A percentile compares a stretch with the other conserved stretches of the same genome.
Evolutionary conservation across 2,797 vertebrate species (phyloP).

Genomic region (Labroides dimidiatus): DNA sequence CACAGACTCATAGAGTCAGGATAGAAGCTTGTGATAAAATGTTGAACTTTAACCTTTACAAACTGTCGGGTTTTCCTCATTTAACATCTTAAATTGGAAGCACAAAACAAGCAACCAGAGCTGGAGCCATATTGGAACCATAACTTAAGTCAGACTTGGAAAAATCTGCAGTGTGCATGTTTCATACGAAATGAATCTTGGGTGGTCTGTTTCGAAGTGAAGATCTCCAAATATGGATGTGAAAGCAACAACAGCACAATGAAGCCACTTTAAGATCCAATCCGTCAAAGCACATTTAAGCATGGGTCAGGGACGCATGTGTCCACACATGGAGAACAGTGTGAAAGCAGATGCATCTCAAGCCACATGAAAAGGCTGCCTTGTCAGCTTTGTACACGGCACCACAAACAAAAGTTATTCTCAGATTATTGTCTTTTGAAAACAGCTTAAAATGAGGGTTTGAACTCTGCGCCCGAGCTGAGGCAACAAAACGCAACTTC

Average conservation of each 20-base stretch:
- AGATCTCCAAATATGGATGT: conserved; percentile 52
- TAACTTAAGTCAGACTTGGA: not conserved
- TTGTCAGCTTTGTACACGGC: conserved; percentile 30
- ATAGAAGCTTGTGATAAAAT: conserved; percentile 41
- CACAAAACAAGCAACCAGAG: not conserved
- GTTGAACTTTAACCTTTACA: not conserved
- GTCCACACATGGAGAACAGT: conserved; percentile 46
- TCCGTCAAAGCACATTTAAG: conserved; percentile 62
- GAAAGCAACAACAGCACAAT: conserved; percentile 47
- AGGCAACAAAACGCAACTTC: conserved; percentile 30
- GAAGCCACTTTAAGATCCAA: conserved; percentile 50
- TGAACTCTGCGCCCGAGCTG: conserved; percentile 23
- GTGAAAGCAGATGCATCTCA: conserved; percentile 48
- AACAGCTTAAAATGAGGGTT: conserved; percentile 57
- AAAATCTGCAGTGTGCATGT: conserved; percentile 36
- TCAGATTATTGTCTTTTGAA: conserved; percentile 51
- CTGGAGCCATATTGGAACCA: not conserved
- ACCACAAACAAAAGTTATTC: conserved; percentile 58
- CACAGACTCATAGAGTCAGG: conserved; percentile 21
- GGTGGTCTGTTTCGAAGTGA: conserved; percentile 59
- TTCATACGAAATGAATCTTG: conserved; percentile 41
- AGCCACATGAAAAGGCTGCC: conserved; percentile 57
- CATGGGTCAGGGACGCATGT: conserved; percentile 40
- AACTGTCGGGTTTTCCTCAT: not conserved
- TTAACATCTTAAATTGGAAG: not conserved